phyloP scores from a whole-genome alignment of 2,797 vertebrate species.

The Trachops cirrhosus region DNA sequence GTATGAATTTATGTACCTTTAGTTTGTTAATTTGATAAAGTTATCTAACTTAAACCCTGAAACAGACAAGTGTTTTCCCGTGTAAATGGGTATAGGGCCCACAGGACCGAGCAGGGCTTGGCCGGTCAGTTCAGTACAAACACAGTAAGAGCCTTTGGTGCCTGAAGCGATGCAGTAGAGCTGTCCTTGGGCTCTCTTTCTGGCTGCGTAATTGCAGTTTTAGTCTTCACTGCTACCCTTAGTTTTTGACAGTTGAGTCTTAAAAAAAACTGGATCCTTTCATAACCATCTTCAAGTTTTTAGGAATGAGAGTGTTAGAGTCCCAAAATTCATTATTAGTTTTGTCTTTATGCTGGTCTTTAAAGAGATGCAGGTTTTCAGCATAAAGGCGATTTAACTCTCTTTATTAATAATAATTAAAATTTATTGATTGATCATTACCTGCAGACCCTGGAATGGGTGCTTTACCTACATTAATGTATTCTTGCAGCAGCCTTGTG shows the following conservation, averaged over 20 bases:
- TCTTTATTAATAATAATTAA: neutral
- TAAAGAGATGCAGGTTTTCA: neutral
- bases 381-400: neutral
- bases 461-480: neutral
- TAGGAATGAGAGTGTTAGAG: neutral
- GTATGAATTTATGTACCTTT: conserved; percentile 82
- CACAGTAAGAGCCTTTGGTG: neutral
- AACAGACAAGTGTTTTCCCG: neutral
- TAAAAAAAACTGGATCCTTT: conserved; percentile 14
- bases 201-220: neutral
- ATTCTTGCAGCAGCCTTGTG: neutral
- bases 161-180: neutral
- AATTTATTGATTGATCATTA: neutral
- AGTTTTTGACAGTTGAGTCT: neutral
- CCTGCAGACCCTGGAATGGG: neutral
- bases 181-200: neutral
- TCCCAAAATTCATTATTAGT: neutral
- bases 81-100: neutral
- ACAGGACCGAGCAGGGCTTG: neutral
- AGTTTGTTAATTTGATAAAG: neutral
- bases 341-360: neutral
- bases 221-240: neutral
- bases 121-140: neutral
- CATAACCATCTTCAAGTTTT: neutral
- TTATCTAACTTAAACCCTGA: neutral